Evolutionary conservation across 2,797 vertebrate species (phyloP).

Genomic region (Oreortyx pictus): DNA sequence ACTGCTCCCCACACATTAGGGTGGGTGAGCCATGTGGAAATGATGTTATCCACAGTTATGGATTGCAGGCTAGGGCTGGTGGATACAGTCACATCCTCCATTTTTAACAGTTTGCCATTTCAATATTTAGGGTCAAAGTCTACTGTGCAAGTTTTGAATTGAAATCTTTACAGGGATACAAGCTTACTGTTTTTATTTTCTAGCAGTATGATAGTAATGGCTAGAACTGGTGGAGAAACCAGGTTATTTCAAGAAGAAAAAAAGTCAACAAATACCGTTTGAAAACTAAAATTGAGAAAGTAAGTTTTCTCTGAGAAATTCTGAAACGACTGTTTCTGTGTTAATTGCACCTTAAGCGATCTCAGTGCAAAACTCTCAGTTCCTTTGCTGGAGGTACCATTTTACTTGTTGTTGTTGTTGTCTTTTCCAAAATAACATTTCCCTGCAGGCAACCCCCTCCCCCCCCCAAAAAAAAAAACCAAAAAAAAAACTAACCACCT

Average conservation of each 20-base stretch:
- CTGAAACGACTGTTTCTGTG: not conserved
- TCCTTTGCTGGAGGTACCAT: not conserved
- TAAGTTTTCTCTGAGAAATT: not conserved
- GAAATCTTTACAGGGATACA: not conserved
- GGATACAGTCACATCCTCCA: not conserved
- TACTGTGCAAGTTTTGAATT: not conserved
- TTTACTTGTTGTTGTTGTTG: not conserved
- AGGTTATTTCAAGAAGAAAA: not conserved
- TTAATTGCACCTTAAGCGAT: not conserved
- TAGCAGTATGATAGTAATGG: not conserved
- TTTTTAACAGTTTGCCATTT: not conserved
- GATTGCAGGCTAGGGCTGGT: not conserved
- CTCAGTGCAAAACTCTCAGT: not conserved
- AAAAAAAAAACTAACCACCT: not conserved
- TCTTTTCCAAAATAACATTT: constrained; percentile 23
- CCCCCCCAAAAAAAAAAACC: too few relatives aligned
- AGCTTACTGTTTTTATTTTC: not conserved
- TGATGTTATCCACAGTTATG: not conserved
- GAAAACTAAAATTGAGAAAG: not conserved
- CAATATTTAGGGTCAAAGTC: not conserved
- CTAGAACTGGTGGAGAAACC: not conserved
- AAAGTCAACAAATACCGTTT: not conserved
- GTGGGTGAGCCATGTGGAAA: not conserved
- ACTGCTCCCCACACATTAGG: not conserved
- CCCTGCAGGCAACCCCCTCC: not conserved